Evolutionary conservation across 2,113 vertebrate species (phyloP), one percentile per base, ranked within the genome.

Genomic region (Spheniscus mendiculus): DNA sequence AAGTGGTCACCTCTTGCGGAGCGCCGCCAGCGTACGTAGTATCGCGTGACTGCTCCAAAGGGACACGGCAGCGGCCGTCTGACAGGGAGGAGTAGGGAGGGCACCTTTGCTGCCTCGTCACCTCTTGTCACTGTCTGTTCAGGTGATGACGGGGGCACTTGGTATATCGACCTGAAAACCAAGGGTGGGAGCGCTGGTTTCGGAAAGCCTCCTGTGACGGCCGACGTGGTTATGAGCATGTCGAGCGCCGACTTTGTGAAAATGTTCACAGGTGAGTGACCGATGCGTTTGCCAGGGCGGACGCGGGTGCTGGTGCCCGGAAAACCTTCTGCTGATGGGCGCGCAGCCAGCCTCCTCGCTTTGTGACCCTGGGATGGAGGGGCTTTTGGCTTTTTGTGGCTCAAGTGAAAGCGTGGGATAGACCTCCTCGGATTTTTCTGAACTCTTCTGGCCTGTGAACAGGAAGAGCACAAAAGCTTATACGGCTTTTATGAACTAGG

Each of bases 161-260:
- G 99, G 99, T 99, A 99, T 12, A 98, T 99, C 86, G 99, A 99
- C 96, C 95, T 99, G 94, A 99, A 99, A 97, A 99, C 70, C 36
- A 96, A 97, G 12, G 66, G 97, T 0, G 99, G 99, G 32, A 96
- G 94, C 5, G 96, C 98, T 0, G 99, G 99, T 21, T 91, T 67
- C 0, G 99, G 99, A 32, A 97, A 98, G 38, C 98, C 99, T 3
- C 91, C 98, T 0, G 45, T 81, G 36, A 89, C 97, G 45, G 99
- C 98, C 0, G 99, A 99, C 9, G 99, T 99, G 12, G 93, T 99
- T 44, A 99, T 99, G 99, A 98, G 94, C 72, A 98, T 99, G 99
- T 98, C 99, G 56, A 99, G 99, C 11, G 94, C 61, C 0, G 99
- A 99, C 97, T 99, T 99, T 95, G 98, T 98, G 93, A 99, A 98